A percentile compares a stretch with the other conserved stretches of the same genome.
These are phyloP conservation scores for Hydriomena furcata DNA, from an alignment of 2,888 invertebrate genomes.

Conservation along the genomic window DNA sequence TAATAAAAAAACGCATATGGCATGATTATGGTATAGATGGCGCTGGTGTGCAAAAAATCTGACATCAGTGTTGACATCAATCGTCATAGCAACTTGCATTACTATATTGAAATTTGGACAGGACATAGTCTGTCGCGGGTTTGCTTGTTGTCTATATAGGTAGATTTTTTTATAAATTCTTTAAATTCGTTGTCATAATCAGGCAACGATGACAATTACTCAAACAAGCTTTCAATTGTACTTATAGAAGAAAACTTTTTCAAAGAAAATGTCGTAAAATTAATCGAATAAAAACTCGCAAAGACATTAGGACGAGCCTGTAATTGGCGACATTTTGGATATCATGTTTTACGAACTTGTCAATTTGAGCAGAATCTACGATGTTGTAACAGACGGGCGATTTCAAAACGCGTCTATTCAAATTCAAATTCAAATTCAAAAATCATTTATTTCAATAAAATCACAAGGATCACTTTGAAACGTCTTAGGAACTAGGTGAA, in stretches of 20 bases:
- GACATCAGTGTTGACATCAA: too few relatives aligned
- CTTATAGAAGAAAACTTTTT: slow-evolving; percentile 1
- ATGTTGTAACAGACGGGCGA: slow-evolving; percentile 1
- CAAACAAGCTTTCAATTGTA: slow-evolving; percentile 1
- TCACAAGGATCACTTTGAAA: too few relatives aligned
- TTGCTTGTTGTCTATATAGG: too few relatives aligned
- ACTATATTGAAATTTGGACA: too few relatives aligned
- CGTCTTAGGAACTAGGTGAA: too few relatives aligned
- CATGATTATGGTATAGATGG: too few relatives aligned
- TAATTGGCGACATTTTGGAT: slow-evolving; percentile 19
- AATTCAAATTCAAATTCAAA: background rate
- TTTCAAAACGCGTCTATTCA: background rate
- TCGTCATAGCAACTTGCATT: too few relatives aligned
- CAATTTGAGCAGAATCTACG: slow-evolving; percentile 14
- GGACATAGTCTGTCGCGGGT: too few relatives aligned
- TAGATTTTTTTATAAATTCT: too few relatives aligned
- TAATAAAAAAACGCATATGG: too few relatives aligned
- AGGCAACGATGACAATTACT: background rate
- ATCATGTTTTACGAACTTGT: slow-evolving; percentile 19
- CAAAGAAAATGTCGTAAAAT: slow-evolving; percentile 5
- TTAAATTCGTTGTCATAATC: too few relatives aligned
- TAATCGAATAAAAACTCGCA: slow-evolving; percentile 8
- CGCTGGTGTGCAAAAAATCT: too few relatives aligned
- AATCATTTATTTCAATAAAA: background rate
- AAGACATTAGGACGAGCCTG: slow-evolving; percentile 3